Conservation (phyloP, 1,140 invertebrate species). For the Brachionus asplanchnoidis region DNA sequence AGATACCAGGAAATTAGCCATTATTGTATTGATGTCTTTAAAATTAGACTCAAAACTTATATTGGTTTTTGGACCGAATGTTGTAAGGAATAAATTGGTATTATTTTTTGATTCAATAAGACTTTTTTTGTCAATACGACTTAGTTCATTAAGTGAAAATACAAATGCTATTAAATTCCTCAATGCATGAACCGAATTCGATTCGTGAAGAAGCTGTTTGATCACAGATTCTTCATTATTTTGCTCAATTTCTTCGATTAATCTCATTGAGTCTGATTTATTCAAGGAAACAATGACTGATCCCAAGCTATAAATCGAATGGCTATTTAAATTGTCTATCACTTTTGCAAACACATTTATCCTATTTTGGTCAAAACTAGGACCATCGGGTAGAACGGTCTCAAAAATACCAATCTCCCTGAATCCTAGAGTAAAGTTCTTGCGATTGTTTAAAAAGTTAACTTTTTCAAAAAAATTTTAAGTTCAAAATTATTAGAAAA, state of each 20-base stretch:
- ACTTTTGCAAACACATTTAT: neutral
- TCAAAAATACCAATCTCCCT: neutral
- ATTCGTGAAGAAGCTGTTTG: neutral
- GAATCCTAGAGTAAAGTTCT: neutral
- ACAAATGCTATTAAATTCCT: neutral
- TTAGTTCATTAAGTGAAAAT: neutral
- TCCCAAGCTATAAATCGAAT: neutral
- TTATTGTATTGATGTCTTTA: neutral
- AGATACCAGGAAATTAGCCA: neutral
- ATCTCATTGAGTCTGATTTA: neutral
- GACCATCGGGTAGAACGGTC: neutral
- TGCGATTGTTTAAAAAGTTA: neutral
- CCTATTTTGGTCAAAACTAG: neutral
- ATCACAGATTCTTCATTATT: neutral
- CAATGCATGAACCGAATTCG: neutral
- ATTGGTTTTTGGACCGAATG: constrained; percentile 26
- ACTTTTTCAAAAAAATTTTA: neutral
- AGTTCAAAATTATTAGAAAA: no score
- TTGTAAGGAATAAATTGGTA: neutral
- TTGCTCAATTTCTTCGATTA: neutral
- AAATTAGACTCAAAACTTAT: neutral
- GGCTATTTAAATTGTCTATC: neutral
- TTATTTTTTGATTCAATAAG: neutral
- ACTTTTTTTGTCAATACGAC: constrained; percentile 7
- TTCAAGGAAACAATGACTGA: neutral